These are phyloP conservation scores for Syngnathus floridae DNA, from an alignment of 2,113 vertebrate genomes.

Conservation along the genomic window DNA sequence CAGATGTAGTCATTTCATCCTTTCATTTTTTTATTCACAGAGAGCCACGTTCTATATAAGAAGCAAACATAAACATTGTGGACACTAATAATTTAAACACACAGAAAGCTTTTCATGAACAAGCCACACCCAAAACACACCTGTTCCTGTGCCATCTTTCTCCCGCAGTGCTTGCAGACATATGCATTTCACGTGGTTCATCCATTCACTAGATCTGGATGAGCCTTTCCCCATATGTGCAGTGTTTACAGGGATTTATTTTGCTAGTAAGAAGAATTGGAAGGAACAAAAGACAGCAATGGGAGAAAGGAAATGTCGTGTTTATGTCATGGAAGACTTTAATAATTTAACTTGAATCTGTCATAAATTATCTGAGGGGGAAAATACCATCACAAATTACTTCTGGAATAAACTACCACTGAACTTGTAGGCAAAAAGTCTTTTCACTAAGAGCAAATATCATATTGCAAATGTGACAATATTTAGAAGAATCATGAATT, in stretches of 20 bases:
- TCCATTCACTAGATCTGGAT: constrained; percentile 13
- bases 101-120: constrained; percentile 6
- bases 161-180: constrained; percentile 6
- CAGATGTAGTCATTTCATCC: not conserved
- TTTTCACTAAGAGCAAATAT: too few relatives aligned
- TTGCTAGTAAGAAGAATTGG: constrained; percentile 32
- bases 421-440: constrained; percentile 15
- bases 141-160: not conserved
- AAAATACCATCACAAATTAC: constrained; percentile 19
- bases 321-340: constrained; percentile 21
- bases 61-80: constrained; percentile 8
- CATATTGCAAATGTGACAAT: not conserved
- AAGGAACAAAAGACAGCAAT: constrained; percentile 20
- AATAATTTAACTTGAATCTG: constrained; percentile 39
- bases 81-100: not conserved
- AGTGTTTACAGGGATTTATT: constrained; percentile 21
- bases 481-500: constrained; percentile 13
- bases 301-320: not conserved
- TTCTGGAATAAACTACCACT: constrained; percentile 26
- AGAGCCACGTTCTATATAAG: not conserved
- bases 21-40: not conserved
- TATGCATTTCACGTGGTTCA: constrained; percentile 18
- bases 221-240: constrained; percentile 12
- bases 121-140: not conserved
- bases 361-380: constrained; percentile 14